Evolutionary conservation across 2,797 vertebrate species (phyloP).

Genomic region (Orestias chungarensis): DNA sequence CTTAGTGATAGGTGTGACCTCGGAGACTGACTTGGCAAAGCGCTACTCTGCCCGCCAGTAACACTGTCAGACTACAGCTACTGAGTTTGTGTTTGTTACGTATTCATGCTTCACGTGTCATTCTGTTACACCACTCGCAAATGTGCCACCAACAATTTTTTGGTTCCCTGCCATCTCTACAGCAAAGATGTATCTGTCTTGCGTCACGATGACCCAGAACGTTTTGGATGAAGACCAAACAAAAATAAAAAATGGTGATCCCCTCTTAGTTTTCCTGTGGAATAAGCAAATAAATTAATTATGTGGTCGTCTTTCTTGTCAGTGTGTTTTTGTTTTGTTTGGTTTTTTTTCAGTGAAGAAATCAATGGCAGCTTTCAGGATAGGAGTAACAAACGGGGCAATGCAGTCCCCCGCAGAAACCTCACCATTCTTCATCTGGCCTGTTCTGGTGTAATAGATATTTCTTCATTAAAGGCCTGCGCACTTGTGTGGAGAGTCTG

Average conservation of each 20-base stretch:
- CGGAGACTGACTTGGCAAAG: constrained; percentile 23
- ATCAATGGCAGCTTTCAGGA: constrained; percentile 67
- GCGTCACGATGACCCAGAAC: constrained; percentile 59
- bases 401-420: constrained; percentile 55
- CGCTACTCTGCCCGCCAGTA: constrained; percentile 36
- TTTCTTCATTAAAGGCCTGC: constrained; percentile 30
- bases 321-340: background rate
- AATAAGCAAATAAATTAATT: constrained; percentile 77
- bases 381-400: constrained; percentile 64
- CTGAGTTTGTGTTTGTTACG: constrained; percentile 62
- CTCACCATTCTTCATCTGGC: constrained; percentile 61
- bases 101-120: constrained; percentile 71
- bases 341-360: constrained; percentile 47
- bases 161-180: constrained; percentile 43
- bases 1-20: constrained; percentile 30
- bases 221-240: constrained; percentile 43
- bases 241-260: constrained; percentile 35
- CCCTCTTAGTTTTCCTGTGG: constrained; percentile 31
- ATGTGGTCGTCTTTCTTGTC: constrained; percentile 46
- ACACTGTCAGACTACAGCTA: constrained; percentile 49
- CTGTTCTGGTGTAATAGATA: constrained; percentile 48
- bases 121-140: constrained; percentile 56
- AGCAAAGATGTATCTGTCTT: constrained; percentile 48
- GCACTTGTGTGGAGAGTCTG: constrained; percentile 3
- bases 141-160: constrained; percentile 71